These are phyloP conservation scores for Tipula vernalis DNA, from an alignment of 2,888 invertebrate genomes.

Conservation along the genomic window DNA sequence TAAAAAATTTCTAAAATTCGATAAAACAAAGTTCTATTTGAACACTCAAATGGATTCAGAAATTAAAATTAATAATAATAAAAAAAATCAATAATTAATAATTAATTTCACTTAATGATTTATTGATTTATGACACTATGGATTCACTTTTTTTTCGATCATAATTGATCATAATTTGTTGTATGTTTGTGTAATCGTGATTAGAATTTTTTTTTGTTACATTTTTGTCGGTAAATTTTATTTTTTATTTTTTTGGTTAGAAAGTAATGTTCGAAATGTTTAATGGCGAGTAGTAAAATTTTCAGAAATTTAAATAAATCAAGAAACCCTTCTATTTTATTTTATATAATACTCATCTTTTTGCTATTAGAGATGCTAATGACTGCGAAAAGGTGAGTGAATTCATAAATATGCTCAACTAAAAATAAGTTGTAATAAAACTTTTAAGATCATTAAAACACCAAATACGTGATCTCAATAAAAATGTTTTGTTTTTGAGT, in stretches of 20 bases:
- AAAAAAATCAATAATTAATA: neutral
- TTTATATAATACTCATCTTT: neutral
- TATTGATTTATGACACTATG: neutral
- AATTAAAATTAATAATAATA: neutral
- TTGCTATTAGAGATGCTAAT: neutral
- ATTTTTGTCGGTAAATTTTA: neutral
- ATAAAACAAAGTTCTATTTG: neutral
- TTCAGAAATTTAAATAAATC: neutral
- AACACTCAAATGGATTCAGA: neutral
- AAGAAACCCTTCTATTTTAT: neutral
- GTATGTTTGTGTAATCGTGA: neutral
- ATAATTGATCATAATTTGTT: neutral
- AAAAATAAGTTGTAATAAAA: neutral
- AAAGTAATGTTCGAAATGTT: neutral
- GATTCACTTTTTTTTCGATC: neutral
- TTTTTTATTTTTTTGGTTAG: neutral
- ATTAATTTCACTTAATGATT: slow-evolving; percentile 4
- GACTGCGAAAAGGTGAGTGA: neutral
- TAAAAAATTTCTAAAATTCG: neutral
- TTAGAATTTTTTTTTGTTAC: neutral
- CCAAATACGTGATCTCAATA: neutral
- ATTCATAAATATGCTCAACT: neutral
- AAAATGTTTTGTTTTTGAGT: neutral
- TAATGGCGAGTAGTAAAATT: neutral
- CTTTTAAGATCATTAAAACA: neutral